Evolutionary conservation across 1,140 invertebrate species (phyloP).

Genomic region (Agraylea sexmaculata): DNA sequence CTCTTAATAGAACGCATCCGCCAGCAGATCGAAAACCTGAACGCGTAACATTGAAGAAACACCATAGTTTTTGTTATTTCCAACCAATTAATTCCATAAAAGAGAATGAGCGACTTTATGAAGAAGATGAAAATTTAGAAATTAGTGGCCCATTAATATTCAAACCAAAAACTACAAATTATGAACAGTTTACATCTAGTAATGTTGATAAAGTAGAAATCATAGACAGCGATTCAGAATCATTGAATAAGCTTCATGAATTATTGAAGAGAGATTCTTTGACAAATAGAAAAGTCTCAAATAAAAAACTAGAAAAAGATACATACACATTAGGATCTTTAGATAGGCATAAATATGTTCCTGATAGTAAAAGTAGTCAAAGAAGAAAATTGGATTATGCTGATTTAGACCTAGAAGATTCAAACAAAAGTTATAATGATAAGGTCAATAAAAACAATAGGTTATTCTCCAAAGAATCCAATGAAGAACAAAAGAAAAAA

Average conservation of each 20-base stretch:
- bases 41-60: conserved; percentile 51
- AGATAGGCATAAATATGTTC: conserved; percentile 23
- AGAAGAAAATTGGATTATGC: conserved; percentile 40
- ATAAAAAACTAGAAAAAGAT: conserved; percentile 23
- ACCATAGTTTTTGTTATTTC: conserved; percentile 55
- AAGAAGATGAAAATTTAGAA: conserved; percentile 27
- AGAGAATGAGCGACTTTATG: conserved; percentile 29
- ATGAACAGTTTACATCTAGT: conserved; percentile 24
- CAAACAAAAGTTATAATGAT: conserved; percentile 42
- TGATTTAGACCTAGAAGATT: conserved; percentile 39
- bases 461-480: conserved; percentile 37
- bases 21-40: conserved; percentile 43
- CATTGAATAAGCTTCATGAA: conserved; percentile 37
- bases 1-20: conserved; percentile 27
- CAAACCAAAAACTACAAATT: conserved; percentile 24
- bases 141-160: conserved; percentile 29
- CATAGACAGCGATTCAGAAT: conserved; percentile 34
- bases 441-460: conserved; percentile 41
- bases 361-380: conserved; percentile 8
- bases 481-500: conserved; percentile 28
- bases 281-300: conserved; percentile 29
- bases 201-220: conserved; percentile 32
- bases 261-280: conserved; percentile 36
- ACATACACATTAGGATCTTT: conserved; percentile 19
- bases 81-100: conserved; percentile 33